Evolutionary conservation across 2,888 invertebrate species (phyloP).

Genomic region (Hydroisotoma schaefferi): DNA sequence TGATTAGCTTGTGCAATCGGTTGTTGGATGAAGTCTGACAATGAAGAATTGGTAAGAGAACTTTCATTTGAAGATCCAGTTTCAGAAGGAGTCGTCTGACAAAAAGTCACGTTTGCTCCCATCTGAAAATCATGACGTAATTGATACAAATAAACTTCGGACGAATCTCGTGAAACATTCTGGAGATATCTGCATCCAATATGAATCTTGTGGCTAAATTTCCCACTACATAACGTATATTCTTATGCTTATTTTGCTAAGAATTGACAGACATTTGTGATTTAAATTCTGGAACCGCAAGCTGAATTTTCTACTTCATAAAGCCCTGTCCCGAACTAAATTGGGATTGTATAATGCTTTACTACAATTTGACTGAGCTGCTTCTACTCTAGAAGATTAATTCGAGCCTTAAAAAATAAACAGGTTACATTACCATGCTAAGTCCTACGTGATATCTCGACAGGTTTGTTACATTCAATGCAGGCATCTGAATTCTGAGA

Average conservation of each 20-base stretch:
- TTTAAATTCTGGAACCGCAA: too few relatives aligned
- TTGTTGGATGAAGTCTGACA: conserved; percentile 25
- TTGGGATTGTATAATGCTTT: too few relatives aligned
- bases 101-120: conserved; percentile 37
- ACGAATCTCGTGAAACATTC: too few relatives aligned
- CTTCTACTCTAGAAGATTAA: neutral
- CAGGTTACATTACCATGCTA: neutral
- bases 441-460: conserved; percentile 27
- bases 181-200: too few relatives aligned
- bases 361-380: too few relatives aligned
- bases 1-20: conserved; percentile 39
- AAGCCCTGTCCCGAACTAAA: too few relatives aligned
- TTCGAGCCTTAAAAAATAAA: neutral
- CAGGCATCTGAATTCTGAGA: conserved; percentile 28
- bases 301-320: too few relatives aligned
- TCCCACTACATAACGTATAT: too few relatives aligned
- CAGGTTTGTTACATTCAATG: conserved; percentile 34
- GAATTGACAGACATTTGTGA: too few relatives aligned
- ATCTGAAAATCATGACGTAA: conserved; percentile 16
- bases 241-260: too few relatives aligned
- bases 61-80: conserved; percentile 9
- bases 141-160: too few relatives aligned
- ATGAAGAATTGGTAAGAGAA: neutral
- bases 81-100: conserved; percentile 6
- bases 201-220: too few relatives aligned